Base-by-base conservation (phyloP, 2,888 invertebrate genomes). In the Drosophila suboccidentalis region DNA sequence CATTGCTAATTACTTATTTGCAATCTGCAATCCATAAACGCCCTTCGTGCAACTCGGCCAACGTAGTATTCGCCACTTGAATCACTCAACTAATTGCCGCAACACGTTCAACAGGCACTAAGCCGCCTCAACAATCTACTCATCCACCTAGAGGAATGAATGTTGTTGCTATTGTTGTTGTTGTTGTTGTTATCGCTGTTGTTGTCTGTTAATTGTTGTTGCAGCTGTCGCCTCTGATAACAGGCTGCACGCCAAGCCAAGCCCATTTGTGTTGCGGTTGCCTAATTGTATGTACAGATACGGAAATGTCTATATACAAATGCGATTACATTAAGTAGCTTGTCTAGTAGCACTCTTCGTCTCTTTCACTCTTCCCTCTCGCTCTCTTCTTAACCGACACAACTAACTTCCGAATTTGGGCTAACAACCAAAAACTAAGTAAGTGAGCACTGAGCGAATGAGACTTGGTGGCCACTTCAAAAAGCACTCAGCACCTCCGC, bases 321-420 rank as follows among this genome's bases (percentile, higher is more conserved):
- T 87, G 82, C 67, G 87, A 84, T 84, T 87, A 87, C 77, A 80
- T 78, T 82, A 84, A 82, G 87, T 65, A 74, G 64, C 71, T 72
- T 84, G 79, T 68, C 57, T 73, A 49, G 59, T 50, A 55, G 61
- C 54, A 44, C 32, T 22, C 15, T 38, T 22, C 6, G 8, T 6
- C 2, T n/a, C 22, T n/a, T 5, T 11, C 13, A 13, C 17, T 10
- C 11, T n/a, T 13, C 11, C 8, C 11, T n/a, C n/a, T 10, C 10
- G 9, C 36, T 22, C 17, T 10, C 11, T 10, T 17, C 36, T 41
- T 29, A 43, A 49, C 41, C 39, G 15, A 32, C 63, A 47, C 60
- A 59, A 59, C 59, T 59, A 49, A 41, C 49, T 59, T 29, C 57
- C 62, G 64, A 67, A 51, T 68, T 65, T 13, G 32, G 53, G 44